Evolutionary conservation across 2,797 vertebrate genomes (phyloP), one percentile per base, ranked within the genome.

Genomic region (Macrochelys suwanniensis): DNA sequence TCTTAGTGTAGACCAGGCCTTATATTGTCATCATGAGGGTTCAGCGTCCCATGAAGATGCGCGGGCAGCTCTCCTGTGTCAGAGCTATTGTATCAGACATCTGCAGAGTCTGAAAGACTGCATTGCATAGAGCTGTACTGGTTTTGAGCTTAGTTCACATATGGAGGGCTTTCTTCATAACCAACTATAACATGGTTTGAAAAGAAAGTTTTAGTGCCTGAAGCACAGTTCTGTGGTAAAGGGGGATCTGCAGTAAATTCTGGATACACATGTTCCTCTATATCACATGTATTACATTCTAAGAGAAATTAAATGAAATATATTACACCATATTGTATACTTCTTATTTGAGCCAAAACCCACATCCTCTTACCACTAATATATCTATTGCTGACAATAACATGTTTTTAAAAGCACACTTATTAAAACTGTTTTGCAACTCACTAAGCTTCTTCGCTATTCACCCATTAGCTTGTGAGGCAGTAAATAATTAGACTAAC

Each of bases 401-500:
- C 77, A 90, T 95, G 78, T 76, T 79, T 95, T 54, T 92, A 65
- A 90, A 59, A 87, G 37, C 1, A 11, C 78, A 94, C 91, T 87
- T 82, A 82, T 91, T 84, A 31, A 33, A 45, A 19, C 0, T 68
- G 42, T 56, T 89, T 65, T 87, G 21, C 19, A 89, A 21, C 49
- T 92, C 91, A 76, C 59, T 90, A 90, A 95, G 94, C 91, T 89
- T 9, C 71, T 92, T 84, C 12, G 71, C 19, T 94, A 77, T 91
- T 87, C n/a, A 91, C 86, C 61, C 68, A 33, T 68, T 89, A 93
- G 54, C 86, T 88, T 79, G 80, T 56, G 76, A 86, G 68, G 83
- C 37, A 92, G 50, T 92, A 71, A 94, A 88, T 89, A 89, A 90
- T 37, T 92, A 90, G 82, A 94, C 90, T 84, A 87, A 89, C 88